Conservation (phyloP, 2,888 invertebrate genomes). For the Melipona bicolor region DNA sequence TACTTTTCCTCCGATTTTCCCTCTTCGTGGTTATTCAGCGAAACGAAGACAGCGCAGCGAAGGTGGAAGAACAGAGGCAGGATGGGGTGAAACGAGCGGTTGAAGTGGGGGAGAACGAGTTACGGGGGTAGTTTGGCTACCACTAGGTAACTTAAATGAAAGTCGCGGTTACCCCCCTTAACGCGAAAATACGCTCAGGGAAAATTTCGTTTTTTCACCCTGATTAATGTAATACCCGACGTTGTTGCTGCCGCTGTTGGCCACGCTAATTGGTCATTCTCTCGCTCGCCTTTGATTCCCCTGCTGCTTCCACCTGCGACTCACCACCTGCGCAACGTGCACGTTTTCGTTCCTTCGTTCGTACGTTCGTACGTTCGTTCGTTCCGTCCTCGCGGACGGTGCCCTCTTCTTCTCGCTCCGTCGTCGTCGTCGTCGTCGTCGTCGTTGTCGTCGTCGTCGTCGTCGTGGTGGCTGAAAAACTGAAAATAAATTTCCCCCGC, state of each 20-base stretch:
- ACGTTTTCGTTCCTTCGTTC: too few relatives aligned
- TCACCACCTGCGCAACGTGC: neutral
- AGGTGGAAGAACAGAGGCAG: conserved; percentile 21
- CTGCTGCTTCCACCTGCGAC: conserved; percentile 10
- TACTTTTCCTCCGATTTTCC: conserved; percentile 35
- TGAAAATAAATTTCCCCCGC: conserved; percentile 44
- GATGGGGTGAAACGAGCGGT: conserved; percentile 21
- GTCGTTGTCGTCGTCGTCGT: neutral
- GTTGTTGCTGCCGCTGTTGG: conserved; percentile 64
- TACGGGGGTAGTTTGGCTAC: conserved; percentile 75
- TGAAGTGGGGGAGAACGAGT: conserved; percentile 60
- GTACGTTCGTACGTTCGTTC: neutral
- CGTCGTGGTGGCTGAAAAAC: neutral
- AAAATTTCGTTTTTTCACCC: conserved; percentile 78
- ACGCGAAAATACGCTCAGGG: conserved; percentile 76
- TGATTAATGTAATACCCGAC: conserved; percentile 77
- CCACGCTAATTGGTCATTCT: conserved; percentile 73
- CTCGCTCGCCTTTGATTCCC: conserved; percentile 58
- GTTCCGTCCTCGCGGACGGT: too few relatives aligned
- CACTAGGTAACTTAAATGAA: conserved; percentile 78
- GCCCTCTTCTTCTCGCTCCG: neutral
- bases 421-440: neutral
- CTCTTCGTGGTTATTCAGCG: conserved; percentile 18
- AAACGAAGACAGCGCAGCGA: conserved; percentile 30
- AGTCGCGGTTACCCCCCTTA: conserved; percentile 75